Evolutionary conservation across 2,113 vertebrate species (phyloP), one percentile per base, ranked within the genome.

Genomic region (Syngnathus typhle): DNA sequence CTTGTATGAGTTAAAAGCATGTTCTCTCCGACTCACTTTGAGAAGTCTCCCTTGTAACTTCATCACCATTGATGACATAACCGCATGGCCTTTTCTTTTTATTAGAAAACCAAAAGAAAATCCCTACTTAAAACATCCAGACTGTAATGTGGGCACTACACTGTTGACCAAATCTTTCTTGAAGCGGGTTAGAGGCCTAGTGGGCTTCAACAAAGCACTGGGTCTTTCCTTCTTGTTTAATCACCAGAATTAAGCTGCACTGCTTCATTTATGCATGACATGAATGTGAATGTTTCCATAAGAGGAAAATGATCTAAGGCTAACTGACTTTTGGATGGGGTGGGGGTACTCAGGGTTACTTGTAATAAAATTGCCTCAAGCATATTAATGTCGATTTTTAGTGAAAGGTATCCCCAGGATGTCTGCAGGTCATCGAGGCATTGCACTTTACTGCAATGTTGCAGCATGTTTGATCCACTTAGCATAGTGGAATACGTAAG

Each of bases 241-340:
- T 83, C 75, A 81, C 78, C 65, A 79, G 60, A 73, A 70, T 75
- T 74, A 82, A 84, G 81, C 77, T 79, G 68, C 81, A 78, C 84
- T 81, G 78, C 82, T 83, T 88, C 79, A 83, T 81, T 78, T 79
- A 82, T 84, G 83, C 86, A 85, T 87, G 82, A 79, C 71, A 12
- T 66, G 67, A 74, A 73, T 75, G 75, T 73, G 67, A 81, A 71
- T 52, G 72, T 87, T 87, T 87, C 83, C 82, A 67, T 84, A 78
- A 85, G 83, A 84, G 84, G 78, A 78, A 78, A 82, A 82, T 36
- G 66, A 85, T 82, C 83, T 80, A 79, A 83, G 81, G 73, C 81
- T 44, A 76, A 69, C 60, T 54, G 71, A 63, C 61, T 68, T 73
- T 80, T 74, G 78, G 66, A 71, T 54, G 65, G 15, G 44, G 44